A percentile compares a stretch with the other conserved stretches of the same genome.
Conservation (phyloP, 53 echinoderm and acorn worm species). For the Holothuria leucospilota region DNA sequence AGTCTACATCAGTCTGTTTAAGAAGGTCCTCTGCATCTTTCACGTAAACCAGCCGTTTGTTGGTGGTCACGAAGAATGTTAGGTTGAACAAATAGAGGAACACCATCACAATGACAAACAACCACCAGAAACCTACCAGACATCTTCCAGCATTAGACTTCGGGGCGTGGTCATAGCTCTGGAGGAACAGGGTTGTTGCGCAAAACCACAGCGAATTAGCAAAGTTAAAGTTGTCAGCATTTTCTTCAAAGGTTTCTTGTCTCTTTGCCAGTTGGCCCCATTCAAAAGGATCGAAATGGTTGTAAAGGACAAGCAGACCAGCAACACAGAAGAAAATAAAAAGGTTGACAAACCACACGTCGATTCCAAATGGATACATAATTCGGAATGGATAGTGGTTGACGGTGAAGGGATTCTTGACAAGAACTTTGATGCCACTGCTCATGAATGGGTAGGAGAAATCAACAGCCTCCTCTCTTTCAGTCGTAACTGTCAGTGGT, state of each 20-base stretch:
- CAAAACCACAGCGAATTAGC: conserved; percentile 96
- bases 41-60: conserved; percentile 79
- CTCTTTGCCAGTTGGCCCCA: conserved; percentile 91
- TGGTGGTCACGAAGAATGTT: conserved; percentile 86
- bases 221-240: conserved; percentile 92
- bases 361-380: conserved; percentile 93
- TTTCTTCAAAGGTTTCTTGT: conserved; percentile 86
- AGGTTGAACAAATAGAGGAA: conserved; percentile 95
- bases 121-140: conserved; percentile 96
- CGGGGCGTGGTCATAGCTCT: conserved; percentile 89
- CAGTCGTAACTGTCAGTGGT: conserved; percentile 85
- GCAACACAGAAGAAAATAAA: conserved; percentile 81
- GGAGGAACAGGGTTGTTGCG: conserved; percentile 85
- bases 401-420: conserved; percentile 81
- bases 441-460: conserved; percentile 99
- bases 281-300: conserved; percentile 93
- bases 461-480: conserved; percentile 82
- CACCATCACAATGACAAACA: conserved; percentile 91
- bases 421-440: conserved; percentile 83
- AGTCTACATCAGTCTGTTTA: conserved; percentile 81
- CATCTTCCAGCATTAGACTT: conserved; percentile 91
- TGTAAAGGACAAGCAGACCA: conserved; percentile 80
- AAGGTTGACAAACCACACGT: conserved; percentile 95
- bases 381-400: conserved; percentile 87
- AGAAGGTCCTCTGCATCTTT: conserved; percentile 78